phyloP scores from a whole-genome alignment of 2,113 vertebrate genomes.

The Girardinichthys multiradiatus region DNA sequence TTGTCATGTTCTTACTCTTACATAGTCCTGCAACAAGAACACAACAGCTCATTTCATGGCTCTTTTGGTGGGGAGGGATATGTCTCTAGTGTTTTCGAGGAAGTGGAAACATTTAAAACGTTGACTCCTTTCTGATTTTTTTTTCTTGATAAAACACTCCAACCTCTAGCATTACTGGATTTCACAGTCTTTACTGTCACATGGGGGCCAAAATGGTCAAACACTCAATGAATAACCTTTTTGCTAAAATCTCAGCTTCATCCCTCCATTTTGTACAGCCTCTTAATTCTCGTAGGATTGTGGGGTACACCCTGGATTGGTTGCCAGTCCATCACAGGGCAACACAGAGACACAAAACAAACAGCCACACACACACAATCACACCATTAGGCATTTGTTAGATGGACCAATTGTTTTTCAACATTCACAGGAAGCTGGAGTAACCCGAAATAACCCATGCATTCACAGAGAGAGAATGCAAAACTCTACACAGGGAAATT shows the following conservation, averaged over 20 bases:
- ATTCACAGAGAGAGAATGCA: background rate
- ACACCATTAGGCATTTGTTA: background rate
- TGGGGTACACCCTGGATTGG: too few species aligned
- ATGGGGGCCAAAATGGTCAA: background rate
- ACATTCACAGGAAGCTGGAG: background rate
- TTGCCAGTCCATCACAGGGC: too few species aligned
- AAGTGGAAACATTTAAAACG: conserved; percentile 12
- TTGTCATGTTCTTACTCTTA: conserved; percentile 62
- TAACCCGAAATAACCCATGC: background rate
- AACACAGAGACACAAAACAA: too few species aligned
- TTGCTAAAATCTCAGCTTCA: background rate
- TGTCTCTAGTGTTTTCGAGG: conserved; percentile 21
- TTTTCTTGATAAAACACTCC: background rate
- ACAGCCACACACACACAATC: background rate
- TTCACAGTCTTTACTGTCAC: background rate
- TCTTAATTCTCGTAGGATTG: background rate
- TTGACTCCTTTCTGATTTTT: conserved; percentile 10
- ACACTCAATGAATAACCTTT: background rate
- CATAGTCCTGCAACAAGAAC: conserved; percentile 33
- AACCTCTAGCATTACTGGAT: background rate
- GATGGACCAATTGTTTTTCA: background rate
- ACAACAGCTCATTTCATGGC: conserved; percentile 8
- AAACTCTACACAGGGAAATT: background rate
- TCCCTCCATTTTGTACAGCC: background rate
- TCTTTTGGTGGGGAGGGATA: conserved; percentile 6